Conservation (phyloP, 2,888 invertebrate species). For the Zhengitettix transpicula region DNA sequence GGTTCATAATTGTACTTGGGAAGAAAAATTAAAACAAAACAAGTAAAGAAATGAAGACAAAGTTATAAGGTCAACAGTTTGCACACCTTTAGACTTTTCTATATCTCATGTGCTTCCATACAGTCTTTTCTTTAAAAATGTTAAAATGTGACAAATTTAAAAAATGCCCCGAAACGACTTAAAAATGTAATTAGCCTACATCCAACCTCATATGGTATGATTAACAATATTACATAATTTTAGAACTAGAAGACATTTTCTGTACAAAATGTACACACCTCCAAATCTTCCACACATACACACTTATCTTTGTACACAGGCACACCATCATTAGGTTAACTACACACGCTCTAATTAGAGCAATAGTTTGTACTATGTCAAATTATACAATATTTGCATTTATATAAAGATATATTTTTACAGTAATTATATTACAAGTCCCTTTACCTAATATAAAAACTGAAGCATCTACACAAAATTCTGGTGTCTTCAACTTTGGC, state of each 20-base stretch:
- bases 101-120: constrained; percentile 3
- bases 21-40: constrained; percentile 2
- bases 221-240: constrained; percentile 8
- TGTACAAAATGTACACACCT: constrained; percentile 12
- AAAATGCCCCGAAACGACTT: constrained; percentile 6
- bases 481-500: background rate
- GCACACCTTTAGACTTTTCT: background rate
- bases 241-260: constrained; percentile 10
- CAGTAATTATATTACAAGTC: constrained; percentile 11
- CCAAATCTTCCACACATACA: constrained; percentile 1
- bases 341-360: constrained; percentile 2
- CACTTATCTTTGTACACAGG: constrained; percentile 2
- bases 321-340: constrained; percentile 1
- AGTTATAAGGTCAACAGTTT: constrained; percentile 1
- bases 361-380: constrained; percentile 13
- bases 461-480: background rate
- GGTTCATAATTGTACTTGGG: background rate
- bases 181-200: background rate
- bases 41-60: constrained; percentile 1
- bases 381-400: constrained; percentile 9
- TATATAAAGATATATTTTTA: constrained; percentile 12
- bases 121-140: constrained; percentile 9
- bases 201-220: constrained; percentile 4
- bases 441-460: constrained; percentile 3
- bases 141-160: constrained; percentile 5